Evolutionary conservation across 2,888 invertebrate genomes (phyloP).

Genomic region (Napeogenes inachia): DNA sequence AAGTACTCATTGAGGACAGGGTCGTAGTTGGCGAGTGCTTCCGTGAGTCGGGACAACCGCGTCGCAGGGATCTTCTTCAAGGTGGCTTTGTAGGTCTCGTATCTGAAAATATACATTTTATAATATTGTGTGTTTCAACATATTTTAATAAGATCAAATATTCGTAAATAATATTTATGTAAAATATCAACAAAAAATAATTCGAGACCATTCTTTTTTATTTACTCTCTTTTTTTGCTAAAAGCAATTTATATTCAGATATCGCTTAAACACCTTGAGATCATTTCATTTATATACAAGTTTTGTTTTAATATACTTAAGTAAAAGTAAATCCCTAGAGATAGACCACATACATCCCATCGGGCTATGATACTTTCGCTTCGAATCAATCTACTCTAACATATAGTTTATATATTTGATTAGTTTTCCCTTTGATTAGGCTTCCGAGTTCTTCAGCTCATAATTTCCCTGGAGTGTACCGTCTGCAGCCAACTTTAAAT

Average conservation of each 20-base stretch:
- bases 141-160: neutral
- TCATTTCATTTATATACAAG: neutral
- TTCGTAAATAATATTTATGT: neutral
- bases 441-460: slow-evolving; percentile 4
- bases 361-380: neutral
- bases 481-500: slow-evolving; percentile 1
- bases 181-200: too few relatives aligned
- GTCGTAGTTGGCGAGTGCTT: slow-evolving; percentile 92
- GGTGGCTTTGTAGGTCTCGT: slow-evolving; percentile 87
- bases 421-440: slow-evolving; percentile 5
- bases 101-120: slow-evolving; percentile 47
- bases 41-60: slow-evolving; percentile 87
- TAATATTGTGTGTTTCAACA: neutral
- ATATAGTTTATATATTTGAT: slow-evolving; percentile 6
- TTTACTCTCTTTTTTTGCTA: too few relatives aligned
- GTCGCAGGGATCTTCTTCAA: slow-evolving; percentile 94
- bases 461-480: slow-evolving; percentile 11
- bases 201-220: too few relatives aligned
- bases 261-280: too few relatives aligned
- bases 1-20: slow-evolving; percentile 93
- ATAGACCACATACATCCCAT: neutral
- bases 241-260: too few relatives aligned
- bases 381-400: slow-evolving; percentile 13
- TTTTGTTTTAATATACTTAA: neutral
- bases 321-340: neutral